phyloP scores from a whole-genome alignment of 2,797 vertebrate species.

The Aythya fuligula region DNA sequence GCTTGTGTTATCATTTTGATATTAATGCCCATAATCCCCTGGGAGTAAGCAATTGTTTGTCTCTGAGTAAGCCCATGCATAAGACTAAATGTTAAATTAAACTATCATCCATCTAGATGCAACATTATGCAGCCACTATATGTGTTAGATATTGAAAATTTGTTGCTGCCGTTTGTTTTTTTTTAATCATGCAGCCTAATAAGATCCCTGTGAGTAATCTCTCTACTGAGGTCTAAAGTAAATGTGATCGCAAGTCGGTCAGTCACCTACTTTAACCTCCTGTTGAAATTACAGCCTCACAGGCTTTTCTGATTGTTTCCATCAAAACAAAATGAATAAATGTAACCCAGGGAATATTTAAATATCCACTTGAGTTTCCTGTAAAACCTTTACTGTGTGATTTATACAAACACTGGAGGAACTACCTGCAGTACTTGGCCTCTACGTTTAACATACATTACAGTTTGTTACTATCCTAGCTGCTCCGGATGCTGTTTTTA shows the following conservation, averaged over 20 bases:
- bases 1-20: conserved; percentile 75
- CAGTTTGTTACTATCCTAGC: conserved; percentile 76
- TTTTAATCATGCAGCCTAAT: conserved; percentile 81
- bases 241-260: conserved; percentile 74
- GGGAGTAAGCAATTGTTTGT: conserved; percentile 73
- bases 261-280: conserved; percentile 81
- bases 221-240: conserved; percentile 65
- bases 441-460: conserved; percentile 82
- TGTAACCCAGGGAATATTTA: conserved; percentile 72
- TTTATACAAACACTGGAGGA: conserved; percentile 82
- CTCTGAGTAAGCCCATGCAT: conserved; percentile 72
- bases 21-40: conserved; percentile 78
- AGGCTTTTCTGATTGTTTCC: conserved; percentile 82
- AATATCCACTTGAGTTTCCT: conserved; percentile 79
- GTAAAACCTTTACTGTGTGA: conserved; percentile 75
- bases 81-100: conserved; percentile 77
- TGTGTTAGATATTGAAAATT: conserved; percentile 72
- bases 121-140: conserved; percentile 65
- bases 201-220: conserved; percentile 78
- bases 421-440: conserved; percentile 78
- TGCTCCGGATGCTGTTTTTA: not conserved
- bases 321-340: conserved; percentile 76
- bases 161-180: conserved; percentile 39
- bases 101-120: conserved; percentile 66
- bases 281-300: conserved; percentile 74